These are phyloP conservation scores for Platycheirus rosarum DNA, from an alignment of 2,888 invertebrate genomes.

Conservation along the genomic window DNA sequence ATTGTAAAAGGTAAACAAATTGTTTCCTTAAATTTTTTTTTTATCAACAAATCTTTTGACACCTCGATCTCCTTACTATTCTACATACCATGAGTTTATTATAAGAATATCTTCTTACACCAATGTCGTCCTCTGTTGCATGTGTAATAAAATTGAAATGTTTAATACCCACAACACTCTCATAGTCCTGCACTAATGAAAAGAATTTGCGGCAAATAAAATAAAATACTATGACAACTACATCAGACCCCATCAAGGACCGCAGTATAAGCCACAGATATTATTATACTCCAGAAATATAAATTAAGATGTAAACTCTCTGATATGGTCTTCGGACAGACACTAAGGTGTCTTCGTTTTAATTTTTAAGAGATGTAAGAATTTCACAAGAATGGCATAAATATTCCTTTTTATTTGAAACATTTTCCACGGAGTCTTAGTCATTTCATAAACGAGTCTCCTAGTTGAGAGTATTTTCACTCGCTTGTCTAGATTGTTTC, in stretches of 20 bases:
- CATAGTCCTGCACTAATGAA: conserved; percentile 33
- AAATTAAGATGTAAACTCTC: conserved; percentile 47
- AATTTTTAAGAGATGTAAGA: conserved; percentile 43
- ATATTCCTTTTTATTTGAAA: conserved; percentile 31
- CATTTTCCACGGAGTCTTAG: not conserved
- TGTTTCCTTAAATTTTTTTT: not conserved
- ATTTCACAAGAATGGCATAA: conserved; percentile 30
- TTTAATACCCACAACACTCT: conserved; percentile 25
- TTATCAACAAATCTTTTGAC: not conserved
- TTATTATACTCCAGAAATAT: conserved; percentile 36
- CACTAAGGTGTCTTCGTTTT: conserved; percentile 44
- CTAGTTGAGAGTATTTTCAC: conserved; percentile 4
- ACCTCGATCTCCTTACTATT: not conserved
- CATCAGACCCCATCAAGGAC: conserved; percentile 4
- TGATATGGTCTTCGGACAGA: conserved; percentile 15
- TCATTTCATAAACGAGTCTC: not conserved
- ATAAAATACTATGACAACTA: conserved; percentile 44
- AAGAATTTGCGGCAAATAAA: conserved; percentile 22
- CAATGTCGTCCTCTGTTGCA: conserved; percentile 22
- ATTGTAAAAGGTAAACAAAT: too few species aligned
- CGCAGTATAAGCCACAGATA: not conserved
- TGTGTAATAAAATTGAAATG: conserved; percentile 28
- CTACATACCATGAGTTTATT: not conserved
- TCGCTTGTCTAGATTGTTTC: conserved; percentile 4
- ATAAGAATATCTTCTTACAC: not conserved